Base-by-base conservation (phyloP, 2,888 invertebrate species). In the Amitus sp. region DNA sequence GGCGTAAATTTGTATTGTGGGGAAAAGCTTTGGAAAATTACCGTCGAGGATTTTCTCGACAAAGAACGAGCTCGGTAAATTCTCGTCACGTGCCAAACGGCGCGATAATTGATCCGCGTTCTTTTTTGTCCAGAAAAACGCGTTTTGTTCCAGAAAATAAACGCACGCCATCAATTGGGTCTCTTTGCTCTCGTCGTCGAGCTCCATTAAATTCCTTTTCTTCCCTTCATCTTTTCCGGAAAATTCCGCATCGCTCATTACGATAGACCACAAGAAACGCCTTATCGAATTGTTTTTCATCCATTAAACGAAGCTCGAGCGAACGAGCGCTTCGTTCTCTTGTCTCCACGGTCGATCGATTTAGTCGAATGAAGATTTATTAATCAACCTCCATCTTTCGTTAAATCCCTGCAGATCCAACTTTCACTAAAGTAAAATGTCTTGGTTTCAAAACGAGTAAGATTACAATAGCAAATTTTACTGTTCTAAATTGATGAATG, bases 261-360 rank as follows among this genome's bases (percentile, higher is more conserved):
- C 47, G 42, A 23, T 49, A 52, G 34, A 30, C 53, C 58, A 39
- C 23, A 39, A 28, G 55, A 57, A 33, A 30, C 23, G 28, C 27
- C 70, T 79, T 79, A 80, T 80, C 70, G 57, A 78, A 79, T 80
- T 80, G 67, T 65, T 69, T 66, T 72, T 73, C 59, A 80, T 80
- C 80, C 77, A 46, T 68, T 80, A 80, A 80, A 67, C 67, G 80
- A 79, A 80, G 78, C 80, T 78, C 64, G 55, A 65, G 62, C 62
- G 61, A 47, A 52, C 3, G 12, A 4, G 47, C 59, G 57, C 56
- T 47, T 49, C 30, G 6, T 30, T 30, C n/a, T n/a, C n/a, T 9
- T n/a, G 30, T 63, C 60, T 68, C 66, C 60, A 66, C 53, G 47
- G 60, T 37, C 40, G 40, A 57, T 57, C 49, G 37, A 33, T 23